A percentile compares a stretch with the other conserved stretches of the same genome.
phyloP scores from a whole-genome alignment of 2,888 invertebrate species.

The Gasteruption jaculator region DNA sequence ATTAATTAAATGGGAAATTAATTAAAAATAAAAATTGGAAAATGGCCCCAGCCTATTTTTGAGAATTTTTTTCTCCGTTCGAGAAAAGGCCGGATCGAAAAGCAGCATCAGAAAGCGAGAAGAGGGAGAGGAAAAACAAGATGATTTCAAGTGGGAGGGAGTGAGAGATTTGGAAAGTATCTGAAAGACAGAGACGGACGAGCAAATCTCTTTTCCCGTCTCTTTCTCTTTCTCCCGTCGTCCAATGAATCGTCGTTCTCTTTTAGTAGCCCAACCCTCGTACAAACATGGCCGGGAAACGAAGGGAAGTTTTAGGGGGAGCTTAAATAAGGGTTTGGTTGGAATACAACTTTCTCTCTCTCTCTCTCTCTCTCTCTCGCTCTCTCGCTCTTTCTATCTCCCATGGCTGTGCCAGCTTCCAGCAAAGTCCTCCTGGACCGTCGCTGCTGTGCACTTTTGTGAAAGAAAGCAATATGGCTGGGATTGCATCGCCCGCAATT shows the following conservation, averaged over 20 bases:
- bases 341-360: conserved; percentile 24
- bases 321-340: conserved; percentile 28
- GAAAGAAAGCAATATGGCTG: conserved; percentile 7
- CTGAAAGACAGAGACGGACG: conserved; percentile 6
- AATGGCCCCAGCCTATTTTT: too few relatives aligned
- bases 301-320: conserved; percentile 30
- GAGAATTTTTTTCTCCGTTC: too few relatives aligned
- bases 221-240: conserved; percentile 21
- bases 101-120: not conserved
- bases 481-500: too few relatives aligned
- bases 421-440: too few relatives aligned
- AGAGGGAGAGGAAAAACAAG: conserved; percentile 8
- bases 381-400: conserved; percentile 18
- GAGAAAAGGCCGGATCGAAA: too few relatives aligned
- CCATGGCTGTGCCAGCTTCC: too few relatives aligned
- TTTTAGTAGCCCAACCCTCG: conserved; percentile 49
- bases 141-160: conserved; percentile 19
- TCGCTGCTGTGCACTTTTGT: conserved; percentile 17
- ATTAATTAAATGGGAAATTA: too few relatives aligned
- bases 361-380: conserved; percentile 19
- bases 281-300: conserved; percentile 48
- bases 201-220: too few relatives aligned
- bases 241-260: conserved; percentile 47
- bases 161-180: conserved; percentile 13
- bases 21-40: too few relatives aligned